Evolutionary conservation across 2,888 invertebrate genomes (phyloP), one percentile per base, ranked within the genome.

Genomic region (Lasioglossum zephyrum): DNA sequence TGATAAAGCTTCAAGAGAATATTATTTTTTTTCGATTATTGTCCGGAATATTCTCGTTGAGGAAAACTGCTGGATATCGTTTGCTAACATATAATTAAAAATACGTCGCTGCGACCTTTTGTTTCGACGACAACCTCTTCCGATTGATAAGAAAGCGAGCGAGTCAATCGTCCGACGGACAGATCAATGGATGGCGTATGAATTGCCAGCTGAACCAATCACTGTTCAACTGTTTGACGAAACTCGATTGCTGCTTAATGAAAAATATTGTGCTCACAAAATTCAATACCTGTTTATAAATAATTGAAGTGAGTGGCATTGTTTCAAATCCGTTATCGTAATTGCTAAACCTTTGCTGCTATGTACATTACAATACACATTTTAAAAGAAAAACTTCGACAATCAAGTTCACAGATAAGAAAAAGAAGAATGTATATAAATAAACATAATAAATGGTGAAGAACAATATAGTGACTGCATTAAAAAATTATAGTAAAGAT

Each of bases 1-100:
- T 88, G 84, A 85, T 81, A 87, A 77, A 90, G 69, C 63, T 26
- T 44, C 76, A 77, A 73, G 83, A 57, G 72, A 73, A 72, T 72
- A 63, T 73, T 77, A 75, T 82, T 57, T 81, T 57, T 31, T 63
- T 81, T 63, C 22, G 70, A 75, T 77, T 60, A 73, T 60, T 49
- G 60, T 11, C 31, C 26, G n/a, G 22, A 69, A 69, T 49, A 70
- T 53, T 74, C 18, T 31, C 49, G 26, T 3, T 39, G 57, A 8
- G 4, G n/a, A n/a, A 11, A 41, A 63, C n/a, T 63, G 53, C 22
- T 0, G 13, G 11, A 5, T 5, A 22, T 41, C n/a, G n/a, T 13
- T 73, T 66, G 76, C 73, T 73, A 53, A 39, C 66, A 26, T n/a
- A 66, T 41, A 57, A 82, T 76, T 72, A 82, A 57, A 44, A 44